phyloP scores from a whole-genome alignment of 2,113 vertebrate species.

The Ochotona princeps region DNA sequence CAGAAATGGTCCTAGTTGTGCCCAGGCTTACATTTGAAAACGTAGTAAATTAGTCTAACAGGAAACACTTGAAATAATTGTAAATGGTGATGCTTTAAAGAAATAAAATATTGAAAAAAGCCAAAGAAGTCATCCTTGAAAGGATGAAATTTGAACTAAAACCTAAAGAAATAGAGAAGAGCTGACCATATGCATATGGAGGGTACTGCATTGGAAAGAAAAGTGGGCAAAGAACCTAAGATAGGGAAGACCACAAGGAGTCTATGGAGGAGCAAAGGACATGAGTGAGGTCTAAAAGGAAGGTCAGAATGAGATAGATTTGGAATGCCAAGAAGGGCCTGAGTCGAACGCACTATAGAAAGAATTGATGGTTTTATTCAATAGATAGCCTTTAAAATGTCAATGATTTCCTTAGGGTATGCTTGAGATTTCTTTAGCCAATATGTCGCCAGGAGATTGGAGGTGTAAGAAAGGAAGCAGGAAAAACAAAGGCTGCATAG shows the following conservation, averaged over 20 bases:
- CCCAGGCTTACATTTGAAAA: neutral
- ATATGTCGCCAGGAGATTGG: neutral
- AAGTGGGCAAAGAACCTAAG: neutral
- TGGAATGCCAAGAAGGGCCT: neutral
- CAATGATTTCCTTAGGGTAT: neutral
- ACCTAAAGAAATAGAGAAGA: neutral
- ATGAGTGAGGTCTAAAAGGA: neutral
- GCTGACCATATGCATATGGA: neutral
- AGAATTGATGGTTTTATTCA: neutral
- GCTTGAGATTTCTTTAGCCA: neutral
- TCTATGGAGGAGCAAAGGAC: no score
- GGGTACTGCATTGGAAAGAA: neutral
- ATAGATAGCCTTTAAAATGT: neutral
- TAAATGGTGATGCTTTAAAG: neutral
- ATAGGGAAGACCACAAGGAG: neutral
- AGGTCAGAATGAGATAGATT: neutral
- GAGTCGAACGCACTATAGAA: neutral
- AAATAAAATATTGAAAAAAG: neutral
- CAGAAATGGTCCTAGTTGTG: neutral
- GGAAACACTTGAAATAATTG: neutral
- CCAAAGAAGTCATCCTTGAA: neutral
- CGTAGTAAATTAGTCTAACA: neutral
- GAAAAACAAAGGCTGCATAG: neutral
- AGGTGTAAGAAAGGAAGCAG: neutral
- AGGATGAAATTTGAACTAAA: conserved; percentile 27